Percentiles rank a stretch among this genome's conserved stretches.
Evolutionary conservation across 1,140 invertebrate species (phyloP).

Genomic region (Achatina immaculata): DNA sequence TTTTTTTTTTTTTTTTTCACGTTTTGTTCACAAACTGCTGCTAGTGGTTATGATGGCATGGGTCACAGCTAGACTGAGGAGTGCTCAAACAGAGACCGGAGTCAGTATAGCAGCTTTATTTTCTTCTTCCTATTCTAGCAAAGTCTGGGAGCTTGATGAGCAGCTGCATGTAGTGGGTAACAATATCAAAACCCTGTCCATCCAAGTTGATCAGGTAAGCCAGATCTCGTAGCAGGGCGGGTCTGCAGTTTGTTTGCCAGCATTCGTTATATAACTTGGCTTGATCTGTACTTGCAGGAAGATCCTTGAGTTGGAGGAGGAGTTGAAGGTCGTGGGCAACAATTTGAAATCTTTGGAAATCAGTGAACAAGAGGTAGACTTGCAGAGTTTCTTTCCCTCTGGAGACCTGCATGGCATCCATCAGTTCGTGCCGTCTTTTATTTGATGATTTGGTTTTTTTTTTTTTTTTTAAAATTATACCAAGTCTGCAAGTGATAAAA

Average conservation of each 20-base stretch:
- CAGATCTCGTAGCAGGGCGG: slow-evolving; percentile 16
- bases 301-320: slow-evolving; percentile 99
- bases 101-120: slow-evolving; percentile 14
- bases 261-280: slow-evolving; percentile 30
- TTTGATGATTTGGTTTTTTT: too few relatives aligned
- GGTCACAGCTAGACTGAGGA: slow-evolving; percentile 1
- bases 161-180: slow-evolving; percentile 99
- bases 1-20: too few relatives aligned
- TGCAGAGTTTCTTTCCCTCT: slow-evolving; percentile 38
- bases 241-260: slow-evolving; percentile 39
- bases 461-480: neutral
- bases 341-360: slow-evolving; percentile 99
- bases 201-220: slow-evolving; percentile 98
- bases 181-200: slow-evolving; percentile 99
- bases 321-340: slow-evolving; percentile 99
- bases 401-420: slow-evolving; percentile 55
- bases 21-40: slow-evolving; percentile 8
- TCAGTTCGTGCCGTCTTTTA: slow-evolving; percentile 30
- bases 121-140: slow-evolving; percentile 76
- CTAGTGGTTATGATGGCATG: slow-evolving; percentile 11
- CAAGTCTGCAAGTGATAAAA: slow-evolving; percentile 1
- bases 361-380: slow-evolving; percentile 77
- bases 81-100: neutral
- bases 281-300: slow-evolving; percentile 82
- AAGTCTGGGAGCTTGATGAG: slow-evolving; percentile 99